Evolutionary conservation across 2,888 invertebrate species (phyloP).

Genomic region (Ophion ventricosus): DNA sequence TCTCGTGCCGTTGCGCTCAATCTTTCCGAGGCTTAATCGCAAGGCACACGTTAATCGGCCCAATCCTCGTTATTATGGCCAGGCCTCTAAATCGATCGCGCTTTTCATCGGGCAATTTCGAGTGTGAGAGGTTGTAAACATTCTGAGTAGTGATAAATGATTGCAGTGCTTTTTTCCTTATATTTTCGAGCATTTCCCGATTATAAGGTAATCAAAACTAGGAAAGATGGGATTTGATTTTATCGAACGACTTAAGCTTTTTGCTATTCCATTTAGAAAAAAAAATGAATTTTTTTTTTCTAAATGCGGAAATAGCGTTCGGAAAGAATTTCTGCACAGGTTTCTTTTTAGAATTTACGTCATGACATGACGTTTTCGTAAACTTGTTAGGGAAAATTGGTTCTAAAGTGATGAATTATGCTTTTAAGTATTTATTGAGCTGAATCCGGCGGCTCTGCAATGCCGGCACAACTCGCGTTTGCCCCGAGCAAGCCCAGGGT

Average conservation of each 20-base stretch:
- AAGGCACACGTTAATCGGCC: constrained; percentile 20
- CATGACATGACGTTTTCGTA: background rate
- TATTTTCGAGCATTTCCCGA: constrained; percentile 27
- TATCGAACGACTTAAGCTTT: background rate
- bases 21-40: constrained; percentile 9
- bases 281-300: background rate
- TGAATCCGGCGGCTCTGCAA: constrained; percentile 27
- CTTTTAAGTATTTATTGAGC: constrained; percentile 1
- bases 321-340: background rate
- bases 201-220: background rate
- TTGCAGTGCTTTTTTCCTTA: constrained; percentile 17
- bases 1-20: constrained; percentile 45
- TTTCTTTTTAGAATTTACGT: background rate
- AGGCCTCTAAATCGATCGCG: constrained; percentile 58
- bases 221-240: constrained; percentile 6
- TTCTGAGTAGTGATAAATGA: constrained; percentile 51
- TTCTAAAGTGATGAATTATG: too few relatives aligned
- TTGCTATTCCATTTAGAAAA: background rate
- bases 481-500: constrained; percentile 25
- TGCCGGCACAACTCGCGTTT: constrained; percentile 27
- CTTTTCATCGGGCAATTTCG: constrained; percentile 64
- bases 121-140: constrained; percentile 39
- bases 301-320: background rate
- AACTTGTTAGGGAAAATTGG: too few relatives aligned
- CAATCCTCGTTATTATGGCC: constrained; percentile 49